These are phyloP conservation scores for Decapterus maruadsi DNA, from an alignment of 2,797 vertebrate species.

Conservation along the genomic window DNA sequence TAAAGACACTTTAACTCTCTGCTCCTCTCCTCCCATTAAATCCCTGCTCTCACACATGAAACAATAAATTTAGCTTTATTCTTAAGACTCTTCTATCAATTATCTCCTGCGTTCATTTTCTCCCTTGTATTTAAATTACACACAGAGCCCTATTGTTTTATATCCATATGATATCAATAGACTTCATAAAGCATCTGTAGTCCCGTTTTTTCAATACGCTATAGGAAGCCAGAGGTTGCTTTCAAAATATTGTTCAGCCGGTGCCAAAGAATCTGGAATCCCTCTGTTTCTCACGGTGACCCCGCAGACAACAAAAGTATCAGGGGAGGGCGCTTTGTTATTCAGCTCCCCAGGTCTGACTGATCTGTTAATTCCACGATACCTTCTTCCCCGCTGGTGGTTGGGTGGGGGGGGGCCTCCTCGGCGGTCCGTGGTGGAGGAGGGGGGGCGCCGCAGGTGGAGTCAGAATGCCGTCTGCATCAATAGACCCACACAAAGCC, in stretches of 20 bases:
- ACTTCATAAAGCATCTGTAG: neutral
- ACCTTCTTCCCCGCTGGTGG: conserved; percentile 42
- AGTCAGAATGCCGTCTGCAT: conserved; percentile 43
- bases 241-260: conserved; percentile 25
- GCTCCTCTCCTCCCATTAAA: conserved; percentile 31
- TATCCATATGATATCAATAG: neutral
- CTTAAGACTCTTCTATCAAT: conserved; percentile 5
- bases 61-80: neutral
- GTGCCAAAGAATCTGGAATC: conserved; percentile 39
- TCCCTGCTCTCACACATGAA: conserved; percentile 15
- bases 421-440: conserved; percentile 22
- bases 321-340: conserved; percentile 59
- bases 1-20: conserved; percentile 36
- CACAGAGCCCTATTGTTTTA: neutral
- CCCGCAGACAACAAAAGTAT: conserved; percentile 48
- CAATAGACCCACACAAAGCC: conserved; percentile 48
- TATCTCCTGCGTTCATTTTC: conserved; percentile 6
- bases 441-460: conserved; percentile 25
- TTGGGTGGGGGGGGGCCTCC: conserved; percentile 2
- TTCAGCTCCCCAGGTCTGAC: conserved; percentile 52
- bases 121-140: conserved; percentile 8
- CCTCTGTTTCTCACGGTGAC: conserved; percentile 38
- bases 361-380: conserved; percentile 57
- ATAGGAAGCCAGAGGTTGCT: neutral
- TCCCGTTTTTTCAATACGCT: neutral